Conservation (phyloP, 2,113 vertebrate species). For the Cacatua alba region DNA sequence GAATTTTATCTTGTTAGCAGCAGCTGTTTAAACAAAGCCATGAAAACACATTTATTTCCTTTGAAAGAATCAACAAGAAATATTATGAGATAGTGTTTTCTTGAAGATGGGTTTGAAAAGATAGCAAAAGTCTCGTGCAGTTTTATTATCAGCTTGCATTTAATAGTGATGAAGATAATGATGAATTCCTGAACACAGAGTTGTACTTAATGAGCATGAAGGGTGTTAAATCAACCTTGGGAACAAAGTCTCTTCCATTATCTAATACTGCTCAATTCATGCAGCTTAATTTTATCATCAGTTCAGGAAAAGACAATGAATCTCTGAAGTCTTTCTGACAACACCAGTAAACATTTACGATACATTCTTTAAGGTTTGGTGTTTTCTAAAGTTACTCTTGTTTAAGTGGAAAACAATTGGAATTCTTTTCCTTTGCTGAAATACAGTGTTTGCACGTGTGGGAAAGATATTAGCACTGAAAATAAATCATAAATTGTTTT, state of each 20-base stretch:
- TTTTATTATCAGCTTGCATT: not conserved
- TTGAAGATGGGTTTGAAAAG: not conserved
- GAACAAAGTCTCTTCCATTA: not conserved
- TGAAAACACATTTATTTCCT: not conserved
- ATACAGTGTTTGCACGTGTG: not conserved
- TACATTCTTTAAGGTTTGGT: not conserved
- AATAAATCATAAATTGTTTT: not conserved
- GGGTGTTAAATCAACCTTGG: not conserved
- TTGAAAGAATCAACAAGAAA: not conserved
- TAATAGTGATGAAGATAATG: not conserved
- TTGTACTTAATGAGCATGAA: not conserved
- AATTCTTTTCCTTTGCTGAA: not conserved
- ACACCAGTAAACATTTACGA: not conserved
- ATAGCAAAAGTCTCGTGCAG: not conserved
- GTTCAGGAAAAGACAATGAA: not conserved
- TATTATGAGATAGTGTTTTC: not conserved
- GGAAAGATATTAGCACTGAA: not conserved
- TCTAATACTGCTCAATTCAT: not conserved
- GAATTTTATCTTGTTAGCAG: constrained; percentile 24
- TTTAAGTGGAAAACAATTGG: not conserved
- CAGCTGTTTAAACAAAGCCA: constrained; percentile 57
- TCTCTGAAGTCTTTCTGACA: not conserved
- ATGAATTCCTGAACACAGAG: not conserved
- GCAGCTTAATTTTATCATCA: not conserved
- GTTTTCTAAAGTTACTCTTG: not conserved